These are phyloP conservation scores for Emys orbicularis DNA, from an alignment of 2,797 vertebrate genomes.

Conservation along the genomic window DNA sequence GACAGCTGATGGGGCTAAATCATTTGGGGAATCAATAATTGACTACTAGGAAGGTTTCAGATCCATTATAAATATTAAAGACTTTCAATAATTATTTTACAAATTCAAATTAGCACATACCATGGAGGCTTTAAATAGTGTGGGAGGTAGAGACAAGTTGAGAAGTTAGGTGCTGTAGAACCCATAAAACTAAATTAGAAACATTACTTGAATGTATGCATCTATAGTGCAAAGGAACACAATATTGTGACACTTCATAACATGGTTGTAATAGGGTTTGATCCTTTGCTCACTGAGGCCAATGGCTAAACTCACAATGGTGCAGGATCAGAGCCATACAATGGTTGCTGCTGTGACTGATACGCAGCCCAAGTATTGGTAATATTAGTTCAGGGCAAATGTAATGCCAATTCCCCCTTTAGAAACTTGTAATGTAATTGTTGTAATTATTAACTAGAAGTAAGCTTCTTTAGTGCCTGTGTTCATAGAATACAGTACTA, in stretches of 20 bases:
- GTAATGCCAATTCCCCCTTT: not conserved
- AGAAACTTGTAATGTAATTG: not conserved
- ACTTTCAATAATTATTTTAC: conserved; percentile 77
- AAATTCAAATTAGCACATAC: conserved; percentile 70
- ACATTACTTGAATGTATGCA: conserved; percentile 40
- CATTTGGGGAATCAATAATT: conserved; percentile 80
- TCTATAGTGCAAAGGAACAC: conserved; percentile 19
- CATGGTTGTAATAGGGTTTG: not conserved
- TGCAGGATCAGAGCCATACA: not conserved
- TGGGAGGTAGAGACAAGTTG: conserved; percentile 66
- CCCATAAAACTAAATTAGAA: conserved; percentile 44
- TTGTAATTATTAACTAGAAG: not conserved
- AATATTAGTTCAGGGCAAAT: conserved; percentile 2
- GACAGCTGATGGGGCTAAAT: conserved; percentile 54
- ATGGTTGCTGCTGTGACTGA: not conserved
- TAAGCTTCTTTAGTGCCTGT: not conserved
- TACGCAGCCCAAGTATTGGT: not conserved
- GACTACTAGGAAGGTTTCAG: conserved; percentile 73
- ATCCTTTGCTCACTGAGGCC: not conserved
- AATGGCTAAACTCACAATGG: conserved; percentile 3
- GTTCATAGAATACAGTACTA: not conserved
- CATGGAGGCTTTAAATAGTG: conserved; percentile 63
- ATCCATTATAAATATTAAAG: conserved; percentile 80
- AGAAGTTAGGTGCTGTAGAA: conserved; percentile 57
- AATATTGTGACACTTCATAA: not conserved